Evolutionary conservation across 2,797 vertebrate species (phyloP).

Genomic region (Onychomys torridus): DNA sequence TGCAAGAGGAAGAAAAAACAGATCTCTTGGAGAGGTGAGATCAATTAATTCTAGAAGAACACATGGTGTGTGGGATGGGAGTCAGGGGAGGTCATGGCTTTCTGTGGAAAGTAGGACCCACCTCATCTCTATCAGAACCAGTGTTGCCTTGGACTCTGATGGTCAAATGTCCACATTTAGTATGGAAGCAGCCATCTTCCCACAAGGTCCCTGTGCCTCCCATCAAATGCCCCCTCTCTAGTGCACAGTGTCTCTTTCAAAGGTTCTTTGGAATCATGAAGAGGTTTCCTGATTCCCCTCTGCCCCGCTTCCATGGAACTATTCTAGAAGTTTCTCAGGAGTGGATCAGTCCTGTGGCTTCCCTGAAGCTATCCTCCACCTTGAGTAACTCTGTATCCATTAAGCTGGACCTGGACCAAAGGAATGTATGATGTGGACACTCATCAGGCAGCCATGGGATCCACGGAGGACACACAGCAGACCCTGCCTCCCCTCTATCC

Average conservation of each 20-base stretch:
- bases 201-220: too few relatives aligned
- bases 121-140: rapidly evolving
- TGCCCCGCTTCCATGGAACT: not conserved
- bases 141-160: too few relatives aligned
- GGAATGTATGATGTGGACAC: not conserved
- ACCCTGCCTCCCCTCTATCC: not conserved
- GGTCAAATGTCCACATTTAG: not conserved
- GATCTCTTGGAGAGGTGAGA: too few relatives aligned
- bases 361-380: not conserved
- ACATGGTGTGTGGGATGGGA: rapidly evolving
- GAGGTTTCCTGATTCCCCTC: not conserved
- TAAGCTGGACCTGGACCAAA: not conserved
- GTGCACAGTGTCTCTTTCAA: not conserved
- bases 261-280: not conserved
- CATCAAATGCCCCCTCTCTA: not conserved
- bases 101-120: not conserved
- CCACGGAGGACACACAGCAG: not conserved
- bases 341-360: not conserved
- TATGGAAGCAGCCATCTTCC: not conserved
- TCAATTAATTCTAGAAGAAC: not conserved
- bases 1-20: not conserved
- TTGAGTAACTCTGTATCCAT: not conserved
- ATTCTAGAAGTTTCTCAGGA: not conserved
- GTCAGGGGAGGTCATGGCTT: not conserved
- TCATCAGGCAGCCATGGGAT: not conserved